These are phyloP conservation scores for Parnassius smintheus DNA, from an alignment of 2,888 invertebrate genomes.

Conservation along the genomic window DNA sequence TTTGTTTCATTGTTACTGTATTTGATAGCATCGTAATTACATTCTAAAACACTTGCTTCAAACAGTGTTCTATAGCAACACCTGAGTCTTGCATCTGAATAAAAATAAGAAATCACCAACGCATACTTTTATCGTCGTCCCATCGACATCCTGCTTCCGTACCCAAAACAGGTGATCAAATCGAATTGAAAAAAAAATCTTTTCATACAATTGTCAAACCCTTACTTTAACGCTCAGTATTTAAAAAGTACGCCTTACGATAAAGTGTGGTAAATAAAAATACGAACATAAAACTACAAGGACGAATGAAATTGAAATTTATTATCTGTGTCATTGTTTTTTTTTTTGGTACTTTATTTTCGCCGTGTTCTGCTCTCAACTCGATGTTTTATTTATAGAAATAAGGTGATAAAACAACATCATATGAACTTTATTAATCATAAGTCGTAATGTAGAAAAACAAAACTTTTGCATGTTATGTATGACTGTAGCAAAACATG, in stretches of 20 bases:
- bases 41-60: conserved; percentile 24
- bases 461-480: too few relatives aligned
- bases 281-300: conserved; percentile 41
- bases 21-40: not conserved
- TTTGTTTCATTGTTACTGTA: too few relatives aligned
- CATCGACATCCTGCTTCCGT: conserved; percentile 66
- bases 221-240: conserved; percentile 39
- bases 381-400: too few relatives aligned
- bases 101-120: conserved; percentile 30
- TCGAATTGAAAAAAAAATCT: conserved; percentile 51
- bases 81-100: conserved; percentile 34
- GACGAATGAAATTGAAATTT: conserved; percentile 53
- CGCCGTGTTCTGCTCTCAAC: too few relatives aligned
- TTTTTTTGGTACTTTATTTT: not conserved
- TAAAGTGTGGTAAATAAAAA: conserved; percentile 32
- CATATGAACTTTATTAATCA: too few relatives aligned
- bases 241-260: conserved; percentile 40
- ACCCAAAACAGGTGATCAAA: conserved; percentile 63
- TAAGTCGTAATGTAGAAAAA: too few relatives aligned
- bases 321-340: conserved; percentile 10
- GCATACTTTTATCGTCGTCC: conserved; percentile 31
- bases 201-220: conserved; percentile 62
- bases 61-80: conserved; percentile 19
- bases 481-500: too few relatives aligned
- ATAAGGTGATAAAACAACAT: too few relatives aligned